A percentile compares a stretch with the other conserved stretches of the same genome.
These are phyloP conservation scores for Meriones psammophilus DNA, from an alignment of 2,797 vertebrate genomes.

Conservation along the genomic window DNA sequence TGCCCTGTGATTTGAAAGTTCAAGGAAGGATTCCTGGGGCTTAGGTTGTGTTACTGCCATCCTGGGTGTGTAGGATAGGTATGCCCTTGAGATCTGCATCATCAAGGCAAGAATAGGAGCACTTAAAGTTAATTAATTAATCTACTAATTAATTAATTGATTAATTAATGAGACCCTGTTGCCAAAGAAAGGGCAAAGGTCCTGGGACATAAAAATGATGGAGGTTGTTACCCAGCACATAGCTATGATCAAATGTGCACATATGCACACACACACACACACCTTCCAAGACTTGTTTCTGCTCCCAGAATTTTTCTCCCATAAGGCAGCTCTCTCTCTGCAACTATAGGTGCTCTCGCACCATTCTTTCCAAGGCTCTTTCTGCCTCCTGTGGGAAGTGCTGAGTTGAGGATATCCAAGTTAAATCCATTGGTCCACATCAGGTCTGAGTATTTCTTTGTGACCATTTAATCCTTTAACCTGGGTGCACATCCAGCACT, in stretches of 20 bases:
- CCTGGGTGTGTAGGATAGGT: background rate
- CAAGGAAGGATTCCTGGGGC: background rate
- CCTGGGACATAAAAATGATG: background rate
- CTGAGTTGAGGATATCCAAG: too few relatives aligned
- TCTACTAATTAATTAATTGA: too few relatives aligned
- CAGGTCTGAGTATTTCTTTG: background rate
- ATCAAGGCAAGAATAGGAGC: background rate
- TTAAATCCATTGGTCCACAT: background rate
- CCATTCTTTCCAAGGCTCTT: background rate
- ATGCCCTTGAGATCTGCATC: background rate
- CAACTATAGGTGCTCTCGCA: rapidly evolving
- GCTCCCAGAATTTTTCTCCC: background rate
- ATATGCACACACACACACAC: background rate
- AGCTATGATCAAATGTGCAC: background rate
- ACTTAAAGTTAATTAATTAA: background rate
- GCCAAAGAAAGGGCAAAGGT: background rate
- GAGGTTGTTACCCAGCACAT: background rate
- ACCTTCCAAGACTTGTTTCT: background rate
- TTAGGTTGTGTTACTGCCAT: background rate
- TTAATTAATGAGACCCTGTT: background rate
- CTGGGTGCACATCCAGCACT: background rate
- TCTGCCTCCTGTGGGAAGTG: background rate
- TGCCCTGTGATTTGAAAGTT: background rate
- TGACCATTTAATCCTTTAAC: background rate
- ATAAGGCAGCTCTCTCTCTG: background rate